Evolutionary conservation across 2,797 vertebrate genomes (phyloP), one percentile per base, ranked within the genome.

Genomic region (Macropus fuliginosus): DNA sequence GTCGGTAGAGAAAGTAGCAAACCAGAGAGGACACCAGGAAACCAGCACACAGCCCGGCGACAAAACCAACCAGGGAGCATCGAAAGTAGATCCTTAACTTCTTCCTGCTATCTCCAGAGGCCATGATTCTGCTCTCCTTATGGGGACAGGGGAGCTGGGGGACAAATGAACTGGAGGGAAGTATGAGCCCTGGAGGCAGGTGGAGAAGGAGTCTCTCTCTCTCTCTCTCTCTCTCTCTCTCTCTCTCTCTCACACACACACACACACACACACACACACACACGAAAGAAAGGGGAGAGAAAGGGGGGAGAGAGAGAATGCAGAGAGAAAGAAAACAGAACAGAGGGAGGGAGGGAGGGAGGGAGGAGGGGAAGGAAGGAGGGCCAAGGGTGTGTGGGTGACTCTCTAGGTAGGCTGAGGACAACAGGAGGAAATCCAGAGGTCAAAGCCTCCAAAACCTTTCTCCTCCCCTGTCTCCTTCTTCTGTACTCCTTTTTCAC

Each of bases 371-470:
- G 34, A 16, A 18, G 62, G 40, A 87, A 24, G 74, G 74, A 87
- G 74, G 40, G 24, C 40, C 24, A 87, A 46, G 8, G 27, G 21
- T 50, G 21, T 81, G 21, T 87, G 24, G 40, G 40, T 50, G 74
- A 87, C 40, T 87, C n/a, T 81, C 40, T 87, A 87, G 74, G 9
- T 24, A 87, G 74, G 40, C 74, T 50, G 66, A 81, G n/a, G 66
- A 81, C n/a, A 87, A 27, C 74, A 87, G 74, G 40, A 87, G 74
- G 74, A 87, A 87, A 87, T 87, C 74, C 74, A 87, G 74, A 87
- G 40, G 74, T 81, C n/a, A 46, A 81, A 81, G n/a, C 21, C 74
- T 46, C 74, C 74, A 46, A 87, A 87, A 87, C 74, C 74, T 87
- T 27, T 50, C 74, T 46, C 40, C 74, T 87, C 74, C 74, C 74